These are phyloP conservation scores for Pitta sordida DNA, from an alignment of 2,113 vertebrate species.

Conservation along the genomic window DNA sequence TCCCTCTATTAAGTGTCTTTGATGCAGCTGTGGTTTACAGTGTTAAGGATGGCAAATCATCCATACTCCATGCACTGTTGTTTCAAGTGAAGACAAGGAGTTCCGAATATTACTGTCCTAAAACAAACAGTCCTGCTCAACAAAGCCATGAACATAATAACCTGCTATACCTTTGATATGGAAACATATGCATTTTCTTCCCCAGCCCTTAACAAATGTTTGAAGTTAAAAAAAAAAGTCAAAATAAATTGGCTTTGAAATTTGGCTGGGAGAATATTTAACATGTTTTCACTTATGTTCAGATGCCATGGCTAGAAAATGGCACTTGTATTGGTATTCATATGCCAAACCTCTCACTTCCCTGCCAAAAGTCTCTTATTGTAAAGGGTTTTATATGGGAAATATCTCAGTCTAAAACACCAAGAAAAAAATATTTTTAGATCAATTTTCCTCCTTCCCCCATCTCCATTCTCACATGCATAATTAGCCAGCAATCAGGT, in stretches of 20 bases:
- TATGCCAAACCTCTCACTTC: not conserved
- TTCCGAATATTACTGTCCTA: not conserved
- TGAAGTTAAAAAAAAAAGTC: not conserved
- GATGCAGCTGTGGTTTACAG: constrained; percentile 1
- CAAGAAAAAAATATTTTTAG: constrained; percentile 25
- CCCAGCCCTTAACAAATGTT: not conserved
- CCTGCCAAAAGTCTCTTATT: not conserved
- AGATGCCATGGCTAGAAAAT: constrained; percentile 4
- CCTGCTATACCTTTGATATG: not conserved
- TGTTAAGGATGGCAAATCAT: not conserved
- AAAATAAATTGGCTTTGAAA: constrained; percentile 19
- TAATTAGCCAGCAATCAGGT: constrained; percentile 65
- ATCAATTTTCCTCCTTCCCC: constrained; percentile 3
- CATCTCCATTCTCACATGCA: not conserved
- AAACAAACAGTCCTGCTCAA: not conserved
- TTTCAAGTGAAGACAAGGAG: not conserved
- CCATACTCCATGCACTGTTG: not conserved
- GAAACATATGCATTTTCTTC: not conserved
- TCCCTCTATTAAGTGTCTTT: not conserved
- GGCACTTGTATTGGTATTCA: not conserved
- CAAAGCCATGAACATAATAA: not conserved
- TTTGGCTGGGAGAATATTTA: not conserved
- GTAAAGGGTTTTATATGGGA: not conserved
- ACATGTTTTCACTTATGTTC: not conserved
- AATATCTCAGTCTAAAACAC: not conserved